These are phyloP conservation scores for Plagodis dolabraria DNA, from an alignment of 2,888 invertebrate species.

Conservation along the genomic window DNA sequence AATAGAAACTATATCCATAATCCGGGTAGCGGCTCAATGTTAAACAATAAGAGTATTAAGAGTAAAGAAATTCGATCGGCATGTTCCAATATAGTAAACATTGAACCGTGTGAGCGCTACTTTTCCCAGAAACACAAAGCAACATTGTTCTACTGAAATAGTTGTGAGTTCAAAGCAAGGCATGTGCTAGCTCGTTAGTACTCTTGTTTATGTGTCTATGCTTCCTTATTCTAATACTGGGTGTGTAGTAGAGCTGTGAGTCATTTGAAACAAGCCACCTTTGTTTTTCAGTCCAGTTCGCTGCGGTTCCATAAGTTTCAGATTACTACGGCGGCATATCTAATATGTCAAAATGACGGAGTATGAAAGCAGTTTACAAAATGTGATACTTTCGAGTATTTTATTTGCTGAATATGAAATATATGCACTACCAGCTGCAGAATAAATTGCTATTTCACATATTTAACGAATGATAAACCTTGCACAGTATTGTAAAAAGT, in stretches of 20 bases:
- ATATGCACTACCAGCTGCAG: too few relatives aligned
- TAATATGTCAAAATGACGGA: not conserved
- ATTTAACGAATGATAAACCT: too few relatives aligned
- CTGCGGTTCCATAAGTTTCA: not conserved
- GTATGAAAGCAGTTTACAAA: too few relatives aligned
- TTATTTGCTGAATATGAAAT: too few relatives aligned
- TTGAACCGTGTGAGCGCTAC: conserved; percentile 65
- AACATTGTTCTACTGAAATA: conserved; percentile 74
- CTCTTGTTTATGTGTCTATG: conserved; percentile 51
- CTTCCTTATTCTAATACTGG: conserved; percentile 16
- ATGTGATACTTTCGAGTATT: too few relatives aligned
- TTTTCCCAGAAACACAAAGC: conserved; percentile 75
- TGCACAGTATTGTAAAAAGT: too few relatives aligned
- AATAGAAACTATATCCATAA: too few relatives aligned
- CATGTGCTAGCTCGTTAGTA: conserved; percentile 64
- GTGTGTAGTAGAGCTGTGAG: not conserved
- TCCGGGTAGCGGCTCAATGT: conserved; percentile 42
- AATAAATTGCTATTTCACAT: too few relatives aligned
- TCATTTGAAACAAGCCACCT: conserved; percentile 1
- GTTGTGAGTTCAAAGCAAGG: conserved; percentile 65
- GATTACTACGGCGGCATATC: not conserved
- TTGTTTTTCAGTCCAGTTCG: not conserved
- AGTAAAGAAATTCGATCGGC: conserved; percentile 53
- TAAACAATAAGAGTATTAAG: conserved; percentile 33
- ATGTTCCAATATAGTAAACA: conserved; percentile 75